Percentiles rank a stretch among this genome's conserved stretches.
phyloP scores from a whole-genome alignment of 2,113 vertebrate species.

The Colaptes auratus region DNA sequence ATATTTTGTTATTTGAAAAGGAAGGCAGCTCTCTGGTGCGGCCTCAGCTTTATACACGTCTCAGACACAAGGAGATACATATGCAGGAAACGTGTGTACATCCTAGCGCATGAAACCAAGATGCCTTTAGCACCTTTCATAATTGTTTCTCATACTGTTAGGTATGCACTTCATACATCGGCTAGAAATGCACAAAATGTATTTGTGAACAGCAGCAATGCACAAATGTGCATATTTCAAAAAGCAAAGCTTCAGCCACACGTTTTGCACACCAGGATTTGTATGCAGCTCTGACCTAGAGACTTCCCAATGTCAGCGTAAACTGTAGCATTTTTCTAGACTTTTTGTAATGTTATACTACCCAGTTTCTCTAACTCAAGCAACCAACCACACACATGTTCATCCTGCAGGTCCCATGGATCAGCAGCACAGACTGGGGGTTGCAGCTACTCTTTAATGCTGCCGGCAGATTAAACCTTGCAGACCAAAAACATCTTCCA shows the following conservation, averaged over 20 bases:
- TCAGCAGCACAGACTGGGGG: not conserved
- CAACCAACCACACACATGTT: not conserved
- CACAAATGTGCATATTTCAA: not conserved
- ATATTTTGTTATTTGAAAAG: not conserved
- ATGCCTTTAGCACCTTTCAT: not conserved
- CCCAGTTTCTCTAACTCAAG: not conserved
- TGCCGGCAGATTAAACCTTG: not conserved
- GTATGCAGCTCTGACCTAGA: not conserved
- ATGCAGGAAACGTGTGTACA: not conserved
- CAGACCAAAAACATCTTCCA: not conserved
- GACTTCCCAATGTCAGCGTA: not conserved
- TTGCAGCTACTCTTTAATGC: not conserved
- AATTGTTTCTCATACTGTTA: not conserved
- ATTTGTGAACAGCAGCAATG: not conserved
- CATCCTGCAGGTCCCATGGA: not conserved
- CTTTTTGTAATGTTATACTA: not conserved
- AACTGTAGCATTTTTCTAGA: not conserved
- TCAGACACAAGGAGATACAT: not conserved
- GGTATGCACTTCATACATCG: not conserved
- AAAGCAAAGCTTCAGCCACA: not conserved
- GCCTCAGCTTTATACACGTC: not conserved
- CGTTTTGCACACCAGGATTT: not conserved
- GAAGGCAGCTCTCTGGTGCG: not conserved
- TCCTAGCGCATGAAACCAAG: not conserved
- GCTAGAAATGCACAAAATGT: not conserved